phyloP scores from a whole-genome alignment of 1,140 invertebrate species.

The Heliconius nattereri region DNA sequence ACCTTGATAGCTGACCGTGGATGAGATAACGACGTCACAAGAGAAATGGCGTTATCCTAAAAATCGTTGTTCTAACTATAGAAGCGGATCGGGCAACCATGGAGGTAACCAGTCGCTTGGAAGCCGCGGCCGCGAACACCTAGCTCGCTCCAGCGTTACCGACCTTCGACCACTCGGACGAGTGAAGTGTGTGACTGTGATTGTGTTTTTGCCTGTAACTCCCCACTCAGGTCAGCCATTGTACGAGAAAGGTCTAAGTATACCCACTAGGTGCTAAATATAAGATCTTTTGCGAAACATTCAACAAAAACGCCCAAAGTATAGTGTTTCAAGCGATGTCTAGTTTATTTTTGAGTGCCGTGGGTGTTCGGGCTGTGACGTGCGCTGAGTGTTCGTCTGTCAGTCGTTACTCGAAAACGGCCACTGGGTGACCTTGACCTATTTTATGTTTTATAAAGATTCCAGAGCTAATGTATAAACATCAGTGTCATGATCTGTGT shows the following conservation, averaged over 20 bases:
- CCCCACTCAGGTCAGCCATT: constrained; percentile 52
- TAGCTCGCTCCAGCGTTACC: constrained; percentile 66
- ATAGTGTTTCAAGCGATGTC: constrained; percentile 71
- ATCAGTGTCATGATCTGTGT: constrained; percentile 18
- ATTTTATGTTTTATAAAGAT: constrained; percentile 39
- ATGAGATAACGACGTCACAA: constrained; percentile 57
- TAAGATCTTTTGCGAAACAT: constrained; percentile 50
- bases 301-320: constrained; percentile 52
- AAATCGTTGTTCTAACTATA: constrained; percentile 62
- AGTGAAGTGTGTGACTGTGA: constrained; percentile 77
- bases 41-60: constrained; percentile 62
- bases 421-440: constrained; percentile 67
- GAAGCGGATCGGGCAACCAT: constrained; percentile 47
- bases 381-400: constrained; percentile 21
- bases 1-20: constrained; percentile 60
- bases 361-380: constrained; percentile 54
- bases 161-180: constrained; percentile 74
- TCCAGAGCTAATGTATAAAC: constrained; percentile 19
- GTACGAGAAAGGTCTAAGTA: not conserved
- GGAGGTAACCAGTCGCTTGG: constrained; percentile 63
- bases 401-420: not conserved
- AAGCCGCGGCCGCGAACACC: constrained; percentile 68
- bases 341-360: constrained; percentile 70
- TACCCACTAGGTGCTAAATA: constrained; percentile 42
- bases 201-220: constrained; percentile 58